These are phyloP conservation scores for Formica aserva DNA, from an alignment of 2,888 invertebrate genomes.

Conservation along the genomic window DNA sequence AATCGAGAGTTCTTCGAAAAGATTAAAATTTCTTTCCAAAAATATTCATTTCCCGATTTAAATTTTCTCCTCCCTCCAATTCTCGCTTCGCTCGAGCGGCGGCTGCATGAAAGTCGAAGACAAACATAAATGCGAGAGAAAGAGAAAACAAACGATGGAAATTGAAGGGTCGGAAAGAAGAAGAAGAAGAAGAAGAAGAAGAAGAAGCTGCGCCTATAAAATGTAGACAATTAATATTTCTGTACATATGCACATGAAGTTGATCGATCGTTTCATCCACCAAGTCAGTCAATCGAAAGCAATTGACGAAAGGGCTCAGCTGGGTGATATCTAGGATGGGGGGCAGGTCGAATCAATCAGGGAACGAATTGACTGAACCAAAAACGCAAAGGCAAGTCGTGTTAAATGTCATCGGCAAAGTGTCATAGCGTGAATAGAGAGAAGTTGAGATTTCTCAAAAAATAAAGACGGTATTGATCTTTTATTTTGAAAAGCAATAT, in stretches of 20 bases:
- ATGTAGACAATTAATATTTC: slow-evolving; percentile 41
- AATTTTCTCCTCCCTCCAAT: background rate
- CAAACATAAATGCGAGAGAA: slow-evolving; percentile 40
- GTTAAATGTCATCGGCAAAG: slow-evolving; percentile 76
- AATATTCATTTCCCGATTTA: background rate
- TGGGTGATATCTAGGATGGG: slow-evolving; percentile 14
- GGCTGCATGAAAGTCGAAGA: slow-evolving; percentile 60
- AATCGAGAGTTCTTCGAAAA: slow-evolving; percentile 8
- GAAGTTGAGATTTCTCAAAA: slow-evolving; percentile 3
- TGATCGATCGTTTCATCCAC: slow-evolving; percentile 81
- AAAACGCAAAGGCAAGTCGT: slow-evolving; percentile 69
- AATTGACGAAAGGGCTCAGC: slow-evolving; percentile 47
- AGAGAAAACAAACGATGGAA: slow-evolving; percentile 47
- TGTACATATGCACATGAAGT: slow-evolving; percentile 73
- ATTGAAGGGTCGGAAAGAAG: background rate
- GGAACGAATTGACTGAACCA: slow-evolving; percentile 56
- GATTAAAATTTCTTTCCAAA: background rate
- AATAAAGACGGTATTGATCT: background rate
- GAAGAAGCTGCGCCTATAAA: slow-evolving; percentile 54
- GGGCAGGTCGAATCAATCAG: slow-evolving; percentile 18
- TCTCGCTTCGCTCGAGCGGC: slow-evolving; percentile 45
- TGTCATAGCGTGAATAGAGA: slow-evolving; percentile 47
- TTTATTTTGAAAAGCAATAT: background rate
- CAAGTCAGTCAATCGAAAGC: slow-evolving; percentile 72
- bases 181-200: slow-evolving; percentile 45